A percentile compares a stretch with the other conserved stretches of the same genome.
These are phyloP conservation scores for Oscheius onirici DNA, from an alignment of 2,888 invertebrate species.

Conservation along the genomic window DNA sequence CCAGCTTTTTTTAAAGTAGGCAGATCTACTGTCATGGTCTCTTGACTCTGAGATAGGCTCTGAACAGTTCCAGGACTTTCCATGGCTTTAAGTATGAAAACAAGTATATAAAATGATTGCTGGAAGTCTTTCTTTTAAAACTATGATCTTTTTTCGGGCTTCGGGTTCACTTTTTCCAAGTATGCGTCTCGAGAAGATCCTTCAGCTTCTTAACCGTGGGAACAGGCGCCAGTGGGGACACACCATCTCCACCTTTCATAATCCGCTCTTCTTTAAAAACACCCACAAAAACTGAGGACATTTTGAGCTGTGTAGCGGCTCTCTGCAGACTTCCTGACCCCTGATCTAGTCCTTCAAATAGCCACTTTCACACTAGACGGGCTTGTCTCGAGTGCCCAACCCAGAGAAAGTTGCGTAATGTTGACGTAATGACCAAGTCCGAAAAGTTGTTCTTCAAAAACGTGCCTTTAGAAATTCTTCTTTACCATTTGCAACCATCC, in stretches of 20 bases:
- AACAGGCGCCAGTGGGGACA: background rate
- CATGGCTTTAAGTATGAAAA: too few species aligned
- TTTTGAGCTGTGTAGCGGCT: too few species aligned
- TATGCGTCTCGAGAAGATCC: background rate
- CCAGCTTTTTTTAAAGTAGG: too few species aligned
- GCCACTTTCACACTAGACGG: background rate
- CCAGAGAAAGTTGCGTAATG: conserved; percentile 6
- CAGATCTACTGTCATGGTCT: too few species aligned
- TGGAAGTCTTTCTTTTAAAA: background rate
- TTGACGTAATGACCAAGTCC: conserved; percentile 25
- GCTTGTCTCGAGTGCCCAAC: conserved; percentile 4
- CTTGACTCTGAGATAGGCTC: too few species aligned
- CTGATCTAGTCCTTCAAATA: too few species aligned
- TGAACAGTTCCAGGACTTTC: too few species aligned
- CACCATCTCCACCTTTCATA: background rate
- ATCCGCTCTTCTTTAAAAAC: too few species aligned
- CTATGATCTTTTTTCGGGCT: too few species aligned
- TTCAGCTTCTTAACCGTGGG: conserved; percentile 24
- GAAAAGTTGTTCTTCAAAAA: conserved; percentile 14
- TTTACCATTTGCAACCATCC: background rate
- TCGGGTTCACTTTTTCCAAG: too few species aligned
- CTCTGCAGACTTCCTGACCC: too few species aligned
- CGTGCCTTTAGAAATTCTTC: background rate
- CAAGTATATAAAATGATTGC: background rate
- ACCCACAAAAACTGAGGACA: too few species aligned